Base-by-base conservation (phyloP, 2,888 invertebrate genomes). In the Xanthia icteritia region DNA sequence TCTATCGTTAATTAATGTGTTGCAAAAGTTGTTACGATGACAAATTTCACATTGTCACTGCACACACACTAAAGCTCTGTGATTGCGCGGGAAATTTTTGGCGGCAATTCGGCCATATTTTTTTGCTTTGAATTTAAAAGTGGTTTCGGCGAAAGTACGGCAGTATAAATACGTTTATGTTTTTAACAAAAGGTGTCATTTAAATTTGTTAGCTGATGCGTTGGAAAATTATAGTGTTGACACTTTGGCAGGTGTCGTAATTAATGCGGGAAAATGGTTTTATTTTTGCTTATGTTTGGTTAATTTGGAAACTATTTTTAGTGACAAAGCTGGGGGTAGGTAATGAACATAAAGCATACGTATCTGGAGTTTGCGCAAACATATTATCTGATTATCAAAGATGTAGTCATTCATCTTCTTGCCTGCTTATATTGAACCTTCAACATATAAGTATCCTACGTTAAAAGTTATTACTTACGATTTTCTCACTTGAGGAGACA, bases 1-100 rank as follows among this genome's bases (percentile, higher is more conserved):
- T 81, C 82, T 70, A 67, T 76, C 71, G 73, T 54, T 86, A 83
- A 84, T 86, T 79, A 73, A 82, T 73, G 82, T 82, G 65, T 82
- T 61, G 63, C 36, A 73, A 83, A 70, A 83, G 73, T 86, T 73
- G 51, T 60, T 60, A 54, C 73, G 39, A 36, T 83, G 77, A 76
- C 81, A 82, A 4, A 39, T 39, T 4, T 73, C 58, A 71, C 66
- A 82, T 85, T 85, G 76, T 69, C 72, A 86, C 45, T 45, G 15
- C 45, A 15, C 45, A 45, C 15, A 45, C 45, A 45, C 42, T 42
- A 42, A 27, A 54, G 58, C 42, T 86, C 45, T 66, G 68, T 66
- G 61, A 76, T 68, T 48, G 36, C 66, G 86, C 77, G 73, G 86
- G 83, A 76, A 72, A 58, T 63, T 58, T 68, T 81, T 76, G 64